Conservation (phyloP, 2,797 vertebrate genomes). For the Malurus leucopterus region DNA sequence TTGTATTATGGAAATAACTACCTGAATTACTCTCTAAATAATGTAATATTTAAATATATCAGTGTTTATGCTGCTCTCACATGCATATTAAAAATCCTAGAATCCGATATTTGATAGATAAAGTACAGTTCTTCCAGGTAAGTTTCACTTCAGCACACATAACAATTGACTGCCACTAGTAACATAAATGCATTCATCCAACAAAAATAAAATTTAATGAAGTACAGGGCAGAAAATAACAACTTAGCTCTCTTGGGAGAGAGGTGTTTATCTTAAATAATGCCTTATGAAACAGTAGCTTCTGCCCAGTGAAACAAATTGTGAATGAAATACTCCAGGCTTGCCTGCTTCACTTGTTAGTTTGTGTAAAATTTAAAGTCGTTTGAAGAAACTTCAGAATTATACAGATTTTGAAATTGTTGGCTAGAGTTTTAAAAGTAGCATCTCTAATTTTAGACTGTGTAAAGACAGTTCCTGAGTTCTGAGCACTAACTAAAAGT, state of each 20-base stretch:
- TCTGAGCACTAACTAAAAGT: background rate
- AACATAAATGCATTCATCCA: background rate
- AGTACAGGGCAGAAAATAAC: background rate
- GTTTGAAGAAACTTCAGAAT: background rate
- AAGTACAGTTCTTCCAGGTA: background rate
- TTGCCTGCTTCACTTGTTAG: slow-evolving; percentile 17
- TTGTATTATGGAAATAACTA: background rate
- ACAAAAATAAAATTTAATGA: slow-evolving; percentile 10
- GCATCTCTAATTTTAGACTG: background rate
- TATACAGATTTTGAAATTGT: background rate
- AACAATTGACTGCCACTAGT: background rate
- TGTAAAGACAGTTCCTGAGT: background rate
- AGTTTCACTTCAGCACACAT: background rate
- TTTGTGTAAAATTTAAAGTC: background rate
- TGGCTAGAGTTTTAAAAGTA: background rate
- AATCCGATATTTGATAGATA: background rate
- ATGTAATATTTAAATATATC: background rate
- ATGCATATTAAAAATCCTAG: background rate
- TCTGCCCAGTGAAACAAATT: background rate
- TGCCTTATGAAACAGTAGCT: background rate
- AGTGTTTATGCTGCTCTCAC: background rate
- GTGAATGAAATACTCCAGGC: background rate
- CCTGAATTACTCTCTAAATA: background rate
- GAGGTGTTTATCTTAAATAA: background rate
- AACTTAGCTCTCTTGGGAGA: background rate